Evolutionary conservation across 2,888 invertebrate genomes (phyloP), one percentile per base, ranked within the genome.

Genomic region (Cataglyphis cursor): DNA sequence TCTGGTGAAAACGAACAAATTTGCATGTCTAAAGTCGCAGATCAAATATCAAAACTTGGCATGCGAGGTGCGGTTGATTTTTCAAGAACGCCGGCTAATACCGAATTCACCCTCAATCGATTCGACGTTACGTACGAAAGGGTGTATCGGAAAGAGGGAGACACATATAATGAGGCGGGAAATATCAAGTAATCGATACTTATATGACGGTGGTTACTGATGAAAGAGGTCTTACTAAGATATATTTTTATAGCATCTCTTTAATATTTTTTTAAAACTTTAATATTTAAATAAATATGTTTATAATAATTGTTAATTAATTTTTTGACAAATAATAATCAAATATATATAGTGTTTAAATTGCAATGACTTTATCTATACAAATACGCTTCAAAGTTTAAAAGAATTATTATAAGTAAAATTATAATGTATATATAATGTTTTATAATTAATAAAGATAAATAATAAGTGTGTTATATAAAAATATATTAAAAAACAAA

Each of bases 1-100:
- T 98, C 98, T 98, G 96, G 35, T 95, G 95, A 83, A 72, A 81
- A 75, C 24, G 21, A 73, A 35, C 51, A 51, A 54, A 62, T 62
- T 75, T 54, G 3, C 18, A 9, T 62, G 10, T 51, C 28, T 12
- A 38, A 24, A 61, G 3, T 38, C 10, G 12, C 2, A 24, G 6
- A 2, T 59, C 5, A 3, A 10, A 61, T 15, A 5, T 48, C 2
- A 28, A 64, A 44, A 64, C 2, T 51, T 9, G 12, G 10, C 24
- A 15, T 51, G 18, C 6, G 6, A 3, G 1, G n/a, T 24, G n/a
- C 21, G 3, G 4, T 35, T 28, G 15, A 38, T 51, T 62, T 48
- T 5, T 62, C n/a, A 61, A 74, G n/a, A 15, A 62, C 28, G 15
- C 35, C 24, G 31, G 57, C 44, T 10, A 70, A 41, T 21, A 54